Conservation (phyloP, 2,797 vertebrate genomes). For the Rallus crepitans region DNA sequence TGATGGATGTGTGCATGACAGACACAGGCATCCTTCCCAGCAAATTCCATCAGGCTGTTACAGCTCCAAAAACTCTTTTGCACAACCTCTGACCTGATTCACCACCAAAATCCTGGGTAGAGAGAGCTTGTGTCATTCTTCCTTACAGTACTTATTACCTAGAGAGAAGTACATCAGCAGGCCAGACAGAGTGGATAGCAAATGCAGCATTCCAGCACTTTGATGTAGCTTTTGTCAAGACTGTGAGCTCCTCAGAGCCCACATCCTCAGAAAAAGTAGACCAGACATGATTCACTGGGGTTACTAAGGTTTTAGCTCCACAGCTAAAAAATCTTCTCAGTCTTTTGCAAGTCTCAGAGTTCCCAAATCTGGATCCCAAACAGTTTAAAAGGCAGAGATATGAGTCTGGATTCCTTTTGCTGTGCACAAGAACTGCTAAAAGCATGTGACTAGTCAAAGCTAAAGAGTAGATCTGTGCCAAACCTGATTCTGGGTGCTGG, state of each 20-base stretch:
- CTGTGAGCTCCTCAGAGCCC: not conserved
- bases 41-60: not conserved
- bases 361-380: not conserved
- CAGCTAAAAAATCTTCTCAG: not conserved
- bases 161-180: not conserved
- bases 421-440: not conserved
- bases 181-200: not conserved
- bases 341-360: not conserved
- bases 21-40: too few species aligned
- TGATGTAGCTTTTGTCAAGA: not conserved
- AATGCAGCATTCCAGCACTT: not conserved
- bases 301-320: not conserved
- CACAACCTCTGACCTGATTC: not conserved
- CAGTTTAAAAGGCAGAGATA: not conserved
- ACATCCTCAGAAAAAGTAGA: not conserved
- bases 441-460: not conserved
- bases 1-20: too few species aligned
- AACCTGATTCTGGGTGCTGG: not conserved
- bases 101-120: not conserved
- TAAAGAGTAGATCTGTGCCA: not conserved
- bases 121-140: not conserved
- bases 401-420: not conserved
- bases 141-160: not conserved
- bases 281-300: not conserved
- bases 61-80: not conserved